Conservation (phyloP, 1,140 invertebrate genomes). For the Halictus rubicundus region DNA sequence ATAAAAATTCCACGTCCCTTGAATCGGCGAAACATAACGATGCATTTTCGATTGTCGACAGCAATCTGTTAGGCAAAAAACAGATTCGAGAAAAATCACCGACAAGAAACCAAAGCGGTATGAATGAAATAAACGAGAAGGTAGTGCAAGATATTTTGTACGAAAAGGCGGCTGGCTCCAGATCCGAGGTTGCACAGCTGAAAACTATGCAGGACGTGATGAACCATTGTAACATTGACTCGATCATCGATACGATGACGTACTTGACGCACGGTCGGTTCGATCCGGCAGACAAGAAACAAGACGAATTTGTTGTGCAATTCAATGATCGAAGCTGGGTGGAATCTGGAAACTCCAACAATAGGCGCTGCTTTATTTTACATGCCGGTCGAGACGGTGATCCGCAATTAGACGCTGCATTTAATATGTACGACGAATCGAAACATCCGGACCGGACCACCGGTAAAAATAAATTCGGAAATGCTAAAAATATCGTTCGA, state of each 20-base stretch:
- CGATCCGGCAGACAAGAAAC: neutral
- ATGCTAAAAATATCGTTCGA: neutral
- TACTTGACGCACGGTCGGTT: slow-evolving; percentile 38
- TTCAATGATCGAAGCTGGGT: neutral
- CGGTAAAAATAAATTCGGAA: neutral
- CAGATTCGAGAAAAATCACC: no score
- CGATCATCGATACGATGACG: slow-evolving; percentile 32
- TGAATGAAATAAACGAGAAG: neutral
- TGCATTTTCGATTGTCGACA: neutral
- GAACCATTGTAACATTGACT: neutral
- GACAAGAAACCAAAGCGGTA: neutral
- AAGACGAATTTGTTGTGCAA: slow-evolving; percentile 40
- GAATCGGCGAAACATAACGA: neutral
- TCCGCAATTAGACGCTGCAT: slow-evolving; percentile 13
- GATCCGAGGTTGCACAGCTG: neutral
- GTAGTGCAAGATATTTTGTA: slow-evolving; percentile 38
- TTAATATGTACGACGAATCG: slow-evolving; percentile 20
- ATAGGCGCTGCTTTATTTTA: slow-evolving; percentile 39
- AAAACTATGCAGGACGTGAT: neutral
- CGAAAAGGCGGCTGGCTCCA: neutral
- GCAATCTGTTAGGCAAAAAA: neutral
- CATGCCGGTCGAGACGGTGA: slow-evolving; percentile 27
- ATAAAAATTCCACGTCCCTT: neutral
- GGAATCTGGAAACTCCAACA: neutral
- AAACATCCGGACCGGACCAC: neutral